Evolutionary conservation across 2,113 vertebrate species (phyloP).

Genomic region (Podarcis muralis): DNA sequence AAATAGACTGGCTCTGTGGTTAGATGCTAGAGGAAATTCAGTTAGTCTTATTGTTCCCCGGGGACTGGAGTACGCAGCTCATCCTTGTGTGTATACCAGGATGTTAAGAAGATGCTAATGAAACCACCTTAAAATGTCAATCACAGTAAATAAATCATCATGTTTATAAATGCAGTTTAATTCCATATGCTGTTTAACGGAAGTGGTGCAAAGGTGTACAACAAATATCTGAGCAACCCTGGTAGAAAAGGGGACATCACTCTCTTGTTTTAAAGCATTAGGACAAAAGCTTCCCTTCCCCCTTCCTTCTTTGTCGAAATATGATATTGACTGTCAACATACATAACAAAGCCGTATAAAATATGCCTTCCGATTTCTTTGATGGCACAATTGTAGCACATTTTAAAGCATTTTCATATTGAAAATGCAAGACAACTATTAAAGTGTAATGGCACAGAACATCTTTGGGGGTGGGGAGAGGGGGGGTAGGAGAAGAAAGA

Average conservation of each 20-base stretch:
- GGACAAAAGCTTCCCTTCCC: slow-evolving; percentile 26
- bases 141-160: slow-evolving; percentile 19
- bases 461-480: slow-evolving; percentile 43
- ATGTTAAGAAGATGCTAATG: slow-evolving; percentile 23
- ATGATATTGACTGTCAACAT: slow-evolving; percentile 54
- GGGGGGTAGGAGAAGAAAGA: slow-evolving; percentile 50
- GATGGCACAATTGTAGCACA: slow-evolving; percentile 42
- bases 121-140: slow-evolving; percentile 37
- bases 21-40: slow-evolving; percentile 21
- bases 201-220: background rate
- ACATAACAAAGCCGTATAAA: slow-evolving; percentile 56
- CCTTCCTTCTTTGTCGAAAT: slow-evolving; percentile 43
- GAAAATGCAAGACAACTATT: slow-evolving; percentile 69
- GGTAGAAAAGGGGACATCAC: background rate
- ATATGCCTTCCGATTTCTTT: slow-evolving; percentile 37
- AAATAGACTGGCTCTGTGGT: background rate
- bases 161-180: slow-evolving; percentile 21
- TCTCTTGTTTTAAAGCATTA: slow-evolving; percentile 31
- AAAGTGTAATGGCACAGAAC: slow-evolving; percentile 74
- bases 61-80: slow-evolving; percentile 19
- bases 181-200: slow-evolving; percentile 23
- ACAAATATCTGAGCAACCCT: slow-evolving; percentile 1
- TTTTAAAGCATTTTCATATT: slow-evolving; percentile 54
- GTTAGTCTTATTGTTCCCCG: slow-evolving; percentile 25
- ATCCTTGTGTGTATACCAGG: slow-evolving; percentile 3